phyloP scores from a whole-genome alignment of 2,888 invertebrate genomes.

The Diarsia dahlii region DNA sequence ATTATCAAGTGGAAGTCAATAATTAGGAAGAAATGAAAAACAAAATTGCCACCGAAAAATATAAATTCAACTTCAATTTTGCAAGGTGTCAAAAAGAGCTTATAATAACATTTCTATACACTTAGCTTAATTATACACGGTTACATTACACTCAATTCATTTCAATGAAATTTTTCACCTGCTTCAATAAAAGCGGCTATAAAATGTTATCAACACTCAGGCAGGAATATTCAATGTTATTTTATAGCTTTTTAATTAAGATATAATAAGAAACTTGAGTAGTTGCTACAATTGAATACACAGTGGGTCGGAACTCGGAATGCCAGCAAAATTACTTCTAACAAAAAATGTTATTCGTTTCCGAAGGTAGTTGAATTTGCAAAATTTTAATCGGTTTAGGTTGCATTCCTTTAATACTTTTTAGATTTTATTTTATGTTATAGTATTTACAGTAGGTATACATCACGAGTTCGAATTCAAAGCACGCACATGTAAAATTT shows the following conservation, averaged over 20 bases:
- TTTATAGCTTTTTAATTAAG: constrained; percentile 53
- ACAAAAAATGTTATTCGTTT: neutral
- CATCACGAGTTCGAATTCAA: too few relatives aligned
- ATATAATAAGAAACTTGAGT: constrained; percentile 23
- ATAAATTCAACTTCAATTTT: constrained; percentile 16
- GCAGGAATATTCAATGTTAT: constrained; percentile 37
- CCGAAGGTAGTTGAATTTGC: neutral
- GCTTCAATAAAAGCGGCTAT: constrained; percentile 45
- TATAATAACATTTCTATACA: constrained; percentile 7
- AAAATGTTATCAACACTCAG: constrained; percentile 40
- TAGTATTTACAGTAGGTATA: too few relatives aligned
- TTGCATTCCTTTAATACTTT: neutral
- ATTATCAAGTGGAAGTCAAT: neutral
- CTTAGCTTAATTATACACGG: constrained; percentile 23
- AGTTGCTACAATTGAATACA: constrained; percentile 10
- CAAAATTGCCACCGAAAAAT: neutral
- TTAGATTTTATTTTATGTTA: neutral
- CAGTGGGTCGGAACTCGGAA: neutral
- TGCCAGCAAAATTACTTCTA: neutral
- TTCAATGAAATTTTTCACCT: constrained; percentile 43
- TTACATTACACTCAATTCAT: constrained; percentile 26
- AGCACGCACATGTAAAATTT: too few relatives aligned
- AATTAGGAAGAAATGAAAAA: neutral
- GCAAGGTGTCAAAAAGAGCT: constrained; percentile 29
- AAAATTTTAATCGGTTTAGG: neutral